Conservation (phyloP, 2,113 vertebrate species). For the Morone saxatilis region DNA sequence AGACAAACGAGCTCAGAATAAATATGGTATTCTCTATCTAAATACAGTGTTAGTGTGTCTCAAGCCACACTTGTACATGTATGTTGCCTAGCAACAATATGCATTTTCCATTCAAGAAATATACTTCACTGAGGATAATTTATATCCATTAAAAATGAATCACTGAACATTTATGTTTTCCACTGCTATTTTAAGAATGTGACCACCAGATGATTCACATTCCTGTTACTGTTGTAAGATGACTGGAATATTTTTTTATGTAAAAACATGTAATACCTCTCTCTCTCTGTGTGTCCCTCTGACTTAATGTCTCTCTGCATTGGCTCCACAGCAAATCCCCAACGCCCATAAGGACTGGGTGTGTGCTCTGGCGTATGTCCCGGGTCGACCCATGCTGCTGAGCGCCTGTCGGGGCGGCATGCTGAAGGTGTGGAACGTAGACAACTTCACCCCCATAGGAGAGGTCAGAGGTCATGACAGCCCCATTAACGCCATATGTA, state of each 20-base stretch:
- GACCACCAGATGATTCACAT: slow-evolving; percentile 8
- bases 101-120: slow-evolving; percentile 37
- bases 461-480: slow-evolving; percentile 97
- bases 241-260: background rate
- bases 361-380: slow-evolving; percentile 94
- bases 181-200: slow-evolving; percentile 19
- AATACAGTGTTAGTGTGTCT: slow-evolving; percentile 32
- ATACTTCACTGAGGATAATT: background rate
- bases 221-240: background rate
- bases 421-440: slow-evolving; percentile 98
- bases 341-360: slow-evolving; percentile 99
- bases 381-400: slow-evolving; percentile 93
- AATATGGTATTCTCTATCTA: slow-evolving; percentile 15
- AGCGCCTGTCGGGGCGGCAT: slow-evolving; percentile 93
- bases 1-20: slow-evolving; percentile 49
- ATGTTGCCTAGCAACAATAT: slow-evolving; percentile 56
- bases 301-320: slow-evolving; percentile 9
- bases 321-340: slow-evolving; percentile 92
- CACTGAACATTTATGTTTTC: slow-evolving; percentile 3
- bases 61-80: slow-evolving; percentile 24
- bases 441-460: slow-evolving; percentile 94
- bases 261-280: background rate
- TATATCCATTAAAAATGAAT: slow-evolving; percentile 13
- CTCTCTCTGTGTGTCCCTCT: background rate
- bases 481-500: slow-evolving; percentile 97